Evolutionary conservation across 2,113 vertebrate species (phyloP).

Genomic region (Myotis yumanensis): DNA sequence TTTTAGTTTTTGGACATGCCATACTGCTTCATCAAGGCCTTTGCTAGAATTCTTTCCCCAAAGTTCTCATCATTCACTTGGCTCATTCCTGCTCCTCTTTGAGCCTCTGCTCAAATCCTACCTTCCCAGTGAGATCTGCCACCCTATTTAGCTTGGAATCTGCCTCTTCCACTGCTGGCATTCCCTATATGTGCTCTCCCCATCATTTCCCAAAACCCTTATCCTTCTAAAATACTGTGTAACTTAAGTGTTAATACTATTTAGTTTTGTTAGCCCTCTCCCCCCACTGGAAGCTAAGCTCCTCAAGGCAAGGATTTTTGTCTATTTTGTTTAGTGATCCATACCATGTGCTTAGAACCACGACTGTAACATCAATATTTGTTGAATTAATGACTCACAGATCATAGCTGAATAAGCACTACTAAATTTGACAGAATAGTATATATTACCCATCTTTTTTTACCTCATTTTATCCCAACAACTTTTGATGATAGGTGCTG

Average conservation of each 20-base stretch:
- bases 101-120: not conserved
- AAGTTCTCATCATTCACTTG: not conserved
- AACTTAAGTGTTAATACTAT: not conserved
- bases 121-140: not conserved
- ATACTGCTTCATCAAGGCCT: not conserved
- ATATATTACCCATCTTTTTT: not conserved
- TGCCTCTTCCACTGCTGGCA: rapidly evolving
- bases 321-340: not conserved
- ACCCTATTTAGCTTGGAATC: not conserved
- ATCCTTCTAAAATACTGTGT: not conserved
- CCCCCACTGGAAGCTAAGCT: not conserved
- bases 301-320: not conserved
- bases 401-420: not conserved
- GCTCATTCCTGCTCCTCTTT: not conserved
- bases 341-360: not conserved
- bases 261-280: not conserved
- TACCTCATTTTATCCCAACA: not conserved
- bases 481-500: not conserved
- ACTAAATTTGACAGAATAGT: not conserved
- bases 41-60: not conserved
- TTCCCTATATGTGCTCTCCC: not conserved
- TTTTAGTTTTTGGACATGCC: no score
- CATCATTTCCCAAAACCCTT: not conserved
- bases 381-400: not conserved
- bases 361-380: not conserved